A percentile compares a stretch with the other conserved stretches of the same genome.
phyloP scores from a whole-genome alignment of 1,140 invertebrate genomes.

The Magallana gigas region DNA sequence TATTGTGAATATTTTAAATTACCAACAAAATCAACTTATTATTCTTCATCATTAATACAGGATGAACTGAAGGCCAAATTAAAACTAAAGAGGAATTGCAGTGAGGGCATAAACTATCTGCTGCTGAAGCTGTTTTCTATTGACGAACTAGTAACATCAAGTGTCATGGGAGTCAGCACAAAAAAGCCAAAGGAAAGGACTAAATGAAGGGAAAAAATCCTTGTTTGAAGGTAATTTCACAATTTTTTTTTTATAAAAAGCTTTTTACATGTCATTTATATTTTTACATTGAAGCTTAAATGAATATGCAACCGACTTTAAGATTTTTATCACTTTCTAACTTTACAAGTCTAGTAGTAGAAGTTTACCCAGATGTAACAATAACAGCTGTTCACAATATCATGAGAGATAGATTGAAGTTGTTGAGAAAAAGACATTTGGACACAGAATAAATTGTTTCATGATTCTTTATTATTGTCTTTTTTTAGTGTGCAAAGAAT shows the following conservation, averaged over 20 bases:
- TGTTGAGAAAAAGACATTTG: neutral
- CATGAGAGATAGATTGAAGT: neutral
- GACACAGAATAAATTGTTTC: neutral
- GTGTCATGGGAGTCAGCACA: neutral
- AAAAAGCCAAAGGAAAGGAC: constrained; percentile 10
- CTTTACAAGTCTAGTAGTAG: neutral
- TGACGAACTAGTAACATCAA: too few species aligned
- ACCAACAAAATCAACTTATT: too few species aligned
- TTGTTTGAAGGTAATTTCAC: constrained; percentile 21
- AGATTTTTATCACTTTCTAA: neutral
- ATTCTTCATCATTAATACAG: too few species aligned
- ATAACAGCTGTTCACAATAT: neutral
- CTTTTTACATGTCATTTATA: neutral
- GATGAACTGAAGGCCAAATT: too few species aligned
- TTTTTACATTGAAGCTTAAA: neutral
- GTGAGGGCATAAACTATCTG: too few species aligned
- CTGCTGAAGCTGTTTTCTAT: too few species aligned
- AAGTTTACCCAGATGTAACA: neutral
- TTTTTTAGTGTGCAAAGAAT: neutral
- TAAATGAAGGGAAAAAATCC: neutral
- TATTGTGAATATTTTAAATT: too few species aligned
- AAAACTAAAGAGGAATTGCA: too few species aligned
- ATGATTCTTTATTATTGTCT: neutral
- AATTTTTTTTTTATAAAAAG: neutral
- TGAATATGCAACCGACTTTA: neutral